Conservation (phyloP, 2,113 vertebrate genomes). For the Pycnonotus jocosus region DNA sequence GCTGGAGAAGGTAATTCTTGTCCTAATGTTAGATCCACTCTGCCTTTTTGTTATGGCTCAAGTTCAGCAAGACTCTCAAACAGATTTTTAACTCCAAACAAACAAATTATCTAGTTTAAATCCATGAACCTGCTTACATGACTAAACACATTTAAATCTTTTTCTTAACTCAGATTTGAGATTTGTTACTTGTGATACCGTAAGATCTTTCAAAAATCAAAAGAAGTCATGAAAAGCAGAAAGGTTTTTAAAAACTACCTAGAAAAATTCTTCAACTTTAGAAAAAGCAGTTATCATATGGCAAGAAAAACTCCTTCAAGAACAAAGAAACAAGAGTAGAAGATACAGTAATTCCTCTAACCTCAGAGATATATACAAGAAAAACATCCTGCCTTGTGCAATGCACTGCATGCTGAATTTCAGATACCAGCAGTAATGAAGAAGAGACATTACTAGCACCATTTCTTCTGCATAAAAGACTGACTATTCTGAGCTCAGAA, state of each 20-base stretch:
- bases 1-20: conserved; percentile 11
- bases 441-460: neutral
- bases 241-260: neutral
- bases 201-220: conserved; percentile 44
- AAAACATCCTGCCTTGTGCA: neutral
- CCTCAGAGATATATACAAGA: neutral
- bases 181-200: conserved; percentile 46
- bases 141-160: neutral
- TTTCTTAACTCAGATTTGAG: neutral
- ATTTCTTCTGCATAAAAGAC: neutral
- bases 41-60: conserved; percentile 40
- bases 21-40: conserved; percentile 21
- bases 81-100: neutral
- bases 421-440: neutral
- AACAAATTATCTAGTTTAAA: conserved; percentile 41
- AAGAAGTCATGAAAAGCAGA: neutral
- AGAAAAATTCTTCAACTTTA: neutral
- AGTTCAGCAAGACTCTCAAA: neutral
- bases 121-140: neutral
- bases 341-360: neutral
- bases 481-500: neutral
- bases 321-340: neutral
- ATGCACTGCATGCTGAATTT: neutral
- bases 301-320: neutral
- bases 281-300: neutral